A percentile compares a stretch with the other conserved stretches of the same genome.
phyloP scores from a whole-genome alignment of 2,888 invertebrate species.

The Drosophila subsilvestris region DNA sequence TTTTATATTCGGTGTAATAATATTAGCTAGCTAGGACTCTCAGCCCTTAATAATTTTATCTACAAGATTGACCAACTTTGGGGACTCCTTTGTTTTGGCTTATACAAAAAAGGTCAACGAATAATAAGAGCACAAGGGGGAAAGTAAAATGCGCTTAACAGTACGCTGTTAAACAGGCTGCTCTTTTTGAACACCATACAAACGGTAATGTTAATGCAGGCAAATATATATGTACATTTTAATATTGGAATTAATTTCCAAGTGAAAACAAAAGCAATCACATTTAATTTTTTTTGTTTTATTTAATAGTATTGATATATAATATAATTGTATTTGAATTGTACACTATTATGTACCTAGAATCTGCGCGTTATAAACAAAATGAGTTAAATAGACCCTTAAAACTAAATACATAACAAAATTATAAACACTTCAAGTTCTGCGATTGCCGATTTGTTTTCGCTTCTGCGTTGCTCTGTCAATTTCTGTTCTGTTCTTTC shows the following conservation, averaged over 20 bases:
- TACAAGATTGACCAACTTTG: too few species aligned
- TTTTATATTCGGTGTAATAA: too few species aligned
- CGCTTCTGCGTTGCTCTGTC: slow-evolving; percentile 18
- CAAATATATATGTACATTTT: neutral
- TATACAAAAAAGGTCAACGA: too few species aligned
- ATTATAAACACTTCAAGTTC: slow-evolving; percentile 77
- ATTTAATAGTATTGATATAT: slow-evolving; percentile 62
- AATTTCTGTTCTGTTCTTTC: slow-evolving; percentile 6
- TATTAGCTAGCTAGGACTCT: too few species aligned
- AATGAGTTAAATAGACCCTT: slow-evolving; percentile 67
- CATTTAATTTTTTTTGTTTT: slow-evolving; percentile 44
- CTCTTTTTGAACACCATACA: neutral
- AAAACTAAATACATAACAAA: slow-evolving; percentile 79
- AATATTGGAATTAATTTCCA: neutral
- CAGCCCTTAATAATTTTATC: too few species aligned
- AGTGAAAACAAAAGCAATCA: neutral
- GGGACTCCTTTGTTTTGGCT: too few species aligned
- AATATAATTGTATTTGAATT: slow-evolving; percentile 69
- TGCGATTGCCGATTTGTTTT: slow-evolving; percentile 54
- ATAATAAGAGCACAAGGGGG: too few species aligned
- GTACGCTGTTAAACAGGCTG: neutral
- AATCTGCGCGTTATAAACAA: slow-evolving; percentile 71
- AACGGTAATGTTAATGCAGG: too few species aligned
- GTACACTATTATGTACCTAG: slow-evolving; percentile 76
- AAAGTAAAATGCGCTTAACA: too few species aligned